These are phyloP conservation scores for Parauchenoglanis punctatus DNA, from an alignment of 2,797 vertebrate species.

Conservation along the genomic window DNA sequence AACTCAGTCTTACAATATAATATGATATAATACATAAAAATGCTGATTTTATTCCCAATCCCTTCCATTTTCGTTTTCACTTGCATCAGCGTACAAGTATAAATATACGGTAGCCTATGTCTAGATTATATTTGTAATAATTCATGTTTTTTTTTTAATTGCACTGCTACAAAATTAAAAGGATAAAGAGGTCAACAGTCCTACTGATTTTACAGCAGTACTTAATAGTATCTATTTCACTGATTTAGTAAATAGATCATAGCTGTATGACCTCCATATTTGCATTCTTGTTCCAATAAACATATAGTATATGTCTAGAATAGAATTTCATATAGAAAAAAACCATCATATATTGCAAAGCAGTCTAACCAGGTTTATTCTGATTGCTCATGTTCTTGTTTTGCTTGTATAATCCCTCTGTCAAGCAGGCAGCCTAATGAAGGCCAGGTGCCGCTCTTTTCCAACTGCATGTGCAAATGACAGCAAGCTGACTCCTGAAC, in stretches of 20 bases:
- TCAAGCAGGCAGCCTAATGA: slow-evolving; percentile 24
- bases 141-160: neutral
- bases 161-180: neutral
- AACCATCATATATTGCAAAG: neutral
- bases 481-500: slow-evolving; percentile 36
- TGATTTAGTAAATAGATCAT: neutral
- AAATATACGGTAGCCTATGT: neutral
- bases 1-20: too few relatives aligned
- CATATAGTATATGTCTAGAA: too few relatives aligned
- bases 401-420: neutral
- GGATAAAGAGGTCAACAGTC: neutral
- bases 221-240: neutral
- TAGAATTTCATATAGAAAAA: neutral
- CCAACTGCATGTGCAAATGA: slow-evolving; percentile 37
- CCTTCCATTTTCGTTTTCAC: neutral
- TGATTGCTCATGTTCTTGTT: neutral
- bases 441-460: slow-evolving; percentile 20
- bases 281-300: neutral
- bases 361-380: neutral
- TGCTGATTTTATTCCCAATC: neutral
- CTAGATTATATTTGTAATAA: neutral
- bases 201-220: neutral
- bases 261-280: neutral
- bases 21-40: neutral
- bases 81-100: neutral